Conservation (phyloP, 2,113 vertebrate species). For the Nicator chloris region DNA sequence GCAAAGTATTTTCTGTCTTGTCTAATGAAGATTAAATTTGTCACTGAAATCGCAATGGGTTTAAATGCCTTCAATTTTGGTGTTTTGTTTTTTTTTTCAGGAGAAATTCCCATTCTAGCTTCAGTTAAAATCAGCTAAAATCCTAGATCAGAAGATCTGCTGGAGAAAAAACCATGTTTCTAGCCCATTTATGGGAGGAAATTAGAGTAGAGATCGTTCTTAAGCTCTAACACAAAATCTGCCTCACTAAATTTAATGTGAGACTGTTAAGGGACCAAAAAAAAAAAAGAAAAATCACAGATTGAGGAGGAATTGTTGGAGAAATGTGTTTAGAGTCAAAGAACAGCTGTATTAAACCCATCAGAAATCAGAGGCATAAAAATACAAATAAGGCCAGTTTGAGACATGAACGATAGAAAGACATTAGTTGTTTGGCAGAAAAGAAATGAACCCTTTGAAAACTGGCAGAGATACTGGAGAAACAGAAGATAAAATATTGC, state of each 20-base stretch:
- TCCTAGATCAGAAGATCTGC: background rate
- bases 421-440: background rate
- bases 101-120: background rate
- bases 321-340: background rate
- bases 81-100: background rate
- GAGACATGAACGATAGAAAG: slow-evolving; percentile 7
- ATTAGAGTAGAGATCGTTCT: background rate
- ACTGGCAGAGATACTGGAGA: background rate
- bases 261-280: no score
- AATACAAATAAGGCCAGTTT: background rate
- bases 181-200: background rate
- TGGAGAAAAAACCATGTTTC: background rate
- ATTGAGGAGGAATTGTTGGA: background rate
- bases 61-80: background rate
- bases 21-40: background rate
- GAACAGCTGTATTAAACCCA: background rate
- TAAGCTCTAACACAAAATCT: background rate
- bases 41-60: background rate
- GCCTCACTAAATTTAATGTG: background rate
- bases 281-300: background rate
- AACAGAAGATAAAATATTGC: slow-evolving; percentile 19
- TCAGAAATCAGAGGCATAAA: background rate
- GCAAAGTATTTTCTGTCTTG: background rate
- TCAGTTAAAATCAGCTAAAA: background rate
- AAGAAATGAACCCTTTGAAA: slow-evolving; percentile 13